These are phyloP conservation scores for Oscarella lobularis DNA, from an alignment of 37 sponge, comb jelly and placozoan species.

Conservation along the genomic window DNA sequence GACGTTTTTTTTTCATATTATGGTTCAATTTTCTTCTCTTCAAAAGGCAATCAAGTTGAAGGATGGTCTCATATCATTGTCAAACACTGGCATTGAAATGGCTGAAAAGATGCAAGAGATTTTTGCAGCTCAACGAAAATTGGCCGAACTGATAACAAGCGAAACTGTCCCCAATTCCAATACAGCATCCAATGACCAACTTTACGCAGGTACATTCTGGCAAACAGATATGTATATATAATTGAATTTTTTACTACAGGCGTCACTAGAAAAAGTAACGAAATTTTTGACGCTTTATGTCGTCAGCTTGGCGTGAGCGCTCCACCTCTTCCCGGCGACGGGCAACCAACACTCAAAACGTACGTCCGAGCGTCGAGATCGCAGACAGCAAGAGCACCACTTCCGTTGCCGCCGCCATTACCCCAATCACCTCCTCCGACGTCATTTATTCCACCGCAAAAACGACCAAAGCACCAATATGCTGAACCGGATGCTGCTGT, in stretches of 20 bases:
- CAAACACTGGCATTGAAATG: not conserved
- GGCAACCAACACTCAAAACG: not conserved
- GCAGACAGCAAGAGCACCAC: no score
- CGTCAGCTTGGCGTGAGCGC: not conserved
- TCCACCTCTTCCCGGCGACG: conserved; percentile 3
- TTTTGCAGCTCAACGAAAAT: not conserved
- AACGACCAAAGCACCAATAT: no score
- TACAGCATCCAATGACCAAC: not conserved
- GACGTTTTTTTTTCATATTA: not conserved
- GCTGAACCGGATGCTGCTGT: no score
- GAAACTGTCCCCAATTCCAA: not conserved
- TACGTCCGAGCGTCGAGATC: not conserved
- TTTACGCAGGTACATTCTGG: not conserved
- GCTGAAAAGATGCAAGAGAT: not conserved
- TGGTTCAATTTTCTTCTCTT: not conserved
- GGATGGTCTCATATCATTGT: not conserved
- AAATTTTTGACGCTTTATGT: not conserved
- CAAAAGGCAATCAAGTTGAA: not conserved
- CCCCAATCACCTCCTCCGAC: not conserved
- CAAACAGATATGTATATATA: not conserved
- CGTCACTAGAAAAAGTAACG: not conserved
- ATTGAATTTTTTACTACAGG: not conserved
- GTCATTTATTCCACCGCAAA: no score
- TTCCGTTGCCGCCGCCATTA: not conserved
- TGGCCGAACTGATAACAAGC: not conserved